A percentile compares a stretch with the other conserved stretches of the same genome.
Conservation (phyloP, 37 sponge, comb jelly and placozoan genomes). For the Chondrosia reniformis region DNA sequence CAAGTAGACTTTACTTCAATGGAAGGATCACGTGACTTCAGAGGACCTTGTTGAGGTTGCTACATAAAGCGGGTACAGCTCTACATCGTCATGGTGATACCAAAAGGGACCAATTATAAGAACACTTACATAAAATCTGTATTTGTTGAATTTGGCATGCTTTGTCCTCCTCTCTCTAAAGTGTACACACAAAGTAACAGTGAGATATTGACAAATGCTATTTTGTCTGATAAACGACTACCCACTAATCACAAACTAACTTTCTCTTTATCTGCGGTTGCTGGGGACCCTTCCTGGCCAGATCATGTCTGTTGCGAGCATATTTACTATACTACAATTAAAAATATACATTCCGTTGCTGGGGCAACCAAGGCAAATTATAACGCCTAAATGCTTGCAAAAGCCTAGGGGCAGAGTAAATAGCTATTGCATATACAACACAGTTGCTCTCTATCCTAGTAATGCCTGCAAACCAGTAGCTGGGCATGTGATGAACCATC, state of each 20-base stretch:
- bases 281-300: neutral
- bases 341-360: too few species aligned
- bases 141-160: conserved; percentile 2
- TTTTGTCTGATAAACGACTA: too few species aligned
- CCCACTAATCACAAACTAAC: neutral
- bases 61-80: neutral
- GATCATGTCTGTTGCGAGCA: neutral
- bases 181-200: neutral
- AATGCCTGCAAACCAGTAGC: too few species aligned
- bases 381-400: too few species aligned
- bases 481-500: too few species aligned
- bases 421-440: too few species aligned
- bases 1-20: conserved; percentile 68
- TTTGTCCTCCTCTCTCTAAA: conserved; percentile 13
- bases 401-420: too few species aligned
- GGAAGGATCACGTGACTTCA: conserved; percentile 73
- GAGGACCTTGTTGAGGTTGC: conserved; percentile 15
- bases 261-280: conserved; percentile 1
- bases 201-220: neutral
- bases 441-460: too few species aligned
- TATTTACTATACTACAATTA: too few species aligned
- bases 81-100: too few species aligned
- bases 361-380: too few species aligned
- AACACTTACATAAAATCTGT: conserved; percentile 14
- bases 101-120: too few species aligned